phyloP scores from a whole-genome alignment of 2,888 invertebrate species.

The Brachyptera putata region DNA sequence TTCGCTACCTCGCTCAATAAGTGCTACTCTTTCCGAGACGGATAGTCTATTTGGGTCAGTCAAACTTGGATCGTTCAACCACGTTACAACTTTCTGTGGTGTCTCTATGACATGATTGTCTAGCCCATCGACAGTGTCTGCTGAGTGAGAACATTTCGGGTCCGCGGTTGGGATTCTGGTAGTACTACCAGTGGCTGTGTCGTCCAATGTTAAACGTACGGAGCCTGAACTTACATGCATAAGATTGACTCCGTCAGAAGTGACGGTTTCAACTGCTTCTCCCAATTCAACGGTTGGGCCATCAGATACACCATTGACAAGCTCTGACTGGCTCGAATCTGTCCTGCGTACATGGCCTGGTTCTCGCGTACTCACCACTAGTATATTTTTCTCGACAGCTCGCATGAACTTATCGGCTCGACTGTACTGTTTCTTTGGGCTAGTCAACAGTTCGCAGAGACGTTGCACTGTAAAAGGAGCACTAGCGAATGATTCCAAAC shows the following conservation, averaged over 20 bases:
- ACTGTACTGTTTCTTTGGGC: slow-evolving; percentile 90
- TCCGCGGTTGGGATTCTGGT: not conserved
- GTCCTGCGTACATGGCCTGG: slow-evolving; percentile 41
- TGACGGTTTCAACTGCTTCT: slow-evolving; percentile 31
- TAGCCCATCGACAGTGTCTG: not conserved
- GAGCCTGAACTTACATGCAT: slow-evolving; percentile 22
- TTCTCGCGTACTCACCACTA: slow-evolving; percentile 66
- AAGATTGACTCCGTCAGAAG: slow-evolving; percentile 28
- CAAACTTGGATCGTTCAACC: not conserved
- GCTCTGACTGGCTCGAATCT: slow-evolving; percentile 26
- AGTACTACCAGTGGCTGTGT: not conserved
- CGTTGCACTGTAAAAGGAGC: slow-evolving; percentile 96
- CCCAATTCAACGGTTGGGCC: slow-evolving; percentile 23
- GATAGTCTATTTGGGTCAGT: not conserved
- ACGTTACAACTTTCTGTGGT: not conserved
- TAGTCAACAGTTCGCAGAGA: slow-evolving; percentile 87
- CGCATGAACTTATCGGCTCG: slow-evolving; percentile 95
- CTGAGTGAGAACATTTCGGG: not conserved
- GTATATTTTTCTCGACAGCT: slow-evolving; percentile 91
- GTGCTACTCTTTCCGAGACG: not conserved
- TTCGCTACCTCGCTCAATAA: not conserved
- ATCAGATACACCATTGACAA: slow-evolving; percentile 31
- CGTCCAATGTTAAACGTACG: not conserved
- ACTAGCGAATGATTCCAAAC: slow-evolving; percentile 76
- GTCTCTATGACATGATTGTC: no score